These are phyloP conservation scores for Muscicapa striata DNA, from an alignment of 2,797 vertebrate species.

Conservation along the genomic window DNA sequence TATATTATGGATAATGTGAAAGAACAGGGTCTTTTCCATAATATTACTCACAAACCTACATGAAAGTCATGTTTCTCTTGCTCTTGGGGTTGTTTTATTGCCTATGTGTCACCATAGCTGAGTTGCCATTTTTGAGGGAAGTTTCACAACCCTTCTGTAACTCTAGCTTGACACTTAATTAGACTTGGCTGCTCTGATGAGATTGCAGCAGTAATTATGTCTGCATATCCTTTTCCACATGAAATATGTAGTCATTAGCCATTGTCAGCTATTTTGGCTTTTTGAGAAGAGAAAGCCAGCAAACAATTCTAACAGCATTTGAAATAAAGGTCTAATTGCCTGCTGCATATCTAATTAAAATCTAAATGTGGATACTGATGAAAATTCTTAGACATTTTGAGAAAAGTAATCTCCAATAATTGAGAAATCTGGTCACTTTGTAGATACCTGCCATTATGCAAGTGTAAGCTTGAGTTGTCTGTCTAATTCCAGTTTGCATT, in stretches of 20 bases:
- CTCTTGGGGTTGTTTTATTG: background rate
- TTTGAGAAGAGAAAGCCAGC: background rate
- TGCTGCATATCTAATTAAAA: background rate
- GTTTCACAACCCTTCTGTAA: constrained; percentile 3
- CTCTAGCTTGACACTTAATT: constrained; percentile 30
- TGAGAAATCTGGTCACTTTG: background rate
- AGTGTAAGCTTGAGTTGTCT: background rate
- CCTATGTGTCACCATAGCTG: background rate
- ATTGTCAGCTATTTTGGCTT: constrained; percentile 33
- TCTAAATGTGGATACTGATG: background rate
- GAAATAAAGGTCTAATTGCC: constrained; percentile 20
- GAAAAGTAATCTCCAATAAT: background rate
- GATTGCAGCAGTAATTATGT: constrained; percentile 35
- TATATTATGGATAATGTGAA: background rate
- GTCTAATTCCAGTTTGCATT: background rate
- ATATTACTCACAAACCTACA: background rate
- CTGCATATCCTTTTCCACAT: background rate
- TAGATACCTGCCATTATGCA: background rate
- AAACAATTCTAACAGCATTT: constrained; percentile 3
- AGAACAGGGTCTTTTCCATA: background rate
- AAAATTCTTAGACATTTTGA: background rate
- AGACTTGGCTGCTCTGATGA: constrained; percentile 32
- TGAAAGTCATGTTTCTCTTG: background rate
- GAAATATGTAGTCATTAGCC: constrained; percentile 47
- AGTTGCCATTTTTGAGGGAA: background rate